These are phyloP conservation scores for Diarsia rubi DNA, from an alignment of 2,888 invertebrate genomes.

Conservation along the genomic window DNA sequence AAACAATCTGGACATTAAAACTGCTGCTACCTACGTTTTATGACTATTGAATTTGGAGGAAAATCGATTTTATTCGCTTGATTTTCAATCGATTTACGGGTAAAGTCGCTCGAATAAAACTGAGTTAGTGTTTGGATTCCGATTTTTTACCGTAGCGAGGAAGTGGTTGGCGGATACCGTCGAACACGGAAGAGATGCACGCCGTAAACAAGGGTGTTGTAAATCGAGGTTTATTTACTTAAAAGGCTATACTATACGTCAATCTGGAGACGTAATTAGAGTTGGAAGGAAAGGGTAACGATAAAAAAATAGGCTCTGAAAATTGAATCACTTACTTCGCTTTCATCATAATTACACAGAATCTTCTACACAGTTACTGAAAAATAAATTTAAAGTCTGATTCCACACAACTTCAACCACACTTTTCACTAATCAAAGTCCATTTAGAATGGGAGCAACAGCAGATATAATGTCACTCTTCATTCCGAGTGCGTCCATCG, in stretches of 20 bases:
- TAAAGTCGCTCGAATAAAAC: conserved; percentile 83
- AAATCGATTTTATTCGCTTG: conserved; percentile 91
- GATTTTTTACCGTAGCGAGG: conserved; percentile 80
- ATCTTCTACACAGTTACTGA: background rate
- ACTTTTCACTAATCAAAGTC: conserved; percentile 65
- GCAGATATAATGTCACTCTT: conserved; percentile 75
- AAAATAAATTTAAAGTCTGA: conserved; percentile 37
- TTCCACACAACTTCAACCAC: conserved; percentile 45
- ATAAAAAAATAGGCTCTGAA: conserved; percentile 31
- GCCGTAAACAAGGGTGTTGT: conserved; percentile 76
- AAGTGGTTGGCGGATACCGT: conserved; percentile 87
- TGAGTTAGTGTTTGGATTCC: conserved; percentile 70
- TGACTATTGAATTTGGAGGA: conserved; percentile 89
- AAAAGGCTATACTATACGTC: conserved; percentile 64
- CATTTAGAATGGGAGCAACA: conserved; percentile 61
- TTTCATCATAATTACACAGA: background rate
- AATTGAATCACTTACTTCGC: conserved; percentile 49
- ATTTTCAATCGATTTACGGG: conserved; percentile 85
- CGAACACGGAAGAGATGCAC: conserved; percentile 75
- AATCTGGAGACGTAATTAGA: conserved; percentile 64
- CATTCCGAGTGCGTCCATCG: conserved; percentile 80
- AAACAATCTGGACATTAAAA: conserved; percentile 89
- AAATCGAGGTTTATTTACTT: conserved; percentile 74
- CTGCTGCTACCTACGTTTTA: conserved; percentile 87
- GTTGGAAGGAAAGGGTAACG: conserved; percentile 40